Evolutionary conservation across 2,797 vertebrate species (phyloP).

Genomic region (Epinephelus malabaricus): DNA sequence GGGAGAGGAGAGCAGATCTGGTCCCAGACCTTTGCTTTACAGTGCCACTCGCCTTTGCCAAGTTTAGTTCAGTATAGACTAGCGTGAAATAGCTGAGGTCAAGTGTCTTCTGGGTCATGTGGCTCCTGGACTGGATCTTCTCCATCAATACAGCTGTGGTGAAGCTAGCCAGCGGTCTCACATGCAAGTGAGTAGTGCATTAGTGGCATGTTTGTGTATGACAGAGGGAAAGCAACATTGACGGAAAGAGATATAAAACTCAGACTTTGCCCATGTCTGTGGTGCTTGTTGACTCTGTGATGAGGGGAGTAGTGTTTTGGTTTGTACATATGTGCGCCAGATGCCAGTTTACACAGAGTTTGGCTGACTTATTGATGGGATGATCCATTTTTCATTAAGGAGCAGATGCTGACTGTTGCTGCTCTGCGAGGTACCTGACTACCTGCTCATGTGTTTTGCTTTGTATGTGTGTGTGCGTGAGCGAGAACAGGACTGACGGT

Average conservation of each 20-base stretch:
- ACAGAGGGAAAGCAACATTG: background rate
- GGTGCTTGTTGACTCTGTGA: conserved; percentile 24
- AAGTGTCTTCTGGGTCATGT: conserved; percentile 75
- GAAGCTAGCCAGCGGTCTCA: conserved; percentile 84
- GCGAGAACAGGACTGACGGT: conserved; percentile 1
- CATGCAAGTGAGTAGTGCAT: conserved; percentile 83
- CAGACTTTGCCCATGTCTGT: background rate
- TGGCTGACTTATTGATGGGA: conserved; percentile 67
- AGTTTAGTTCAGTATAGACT: conserved; percentile 1
- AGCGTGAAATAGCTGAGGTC: conserved; percentile 29
- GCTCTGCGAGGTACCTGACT: conserved; percentile 23
- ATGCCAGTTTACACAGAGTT: conserved; percentile 20
- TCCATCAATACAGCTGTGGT: conserved; percentile 86
- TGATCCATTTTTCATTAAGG: conserved; percentile 69
- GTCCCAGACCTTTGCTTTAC: conserved; percentile 11
- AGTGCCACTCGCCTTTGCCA: background rate
- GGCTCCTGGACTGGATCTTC: conserved; percentile 88
- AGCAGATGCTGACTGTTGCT: conserved; percentile 45
- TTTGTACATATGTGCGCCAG: background rate
- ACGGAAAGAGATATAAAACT: background rate
- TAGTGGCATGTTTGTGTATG: conserved; percentile 8
- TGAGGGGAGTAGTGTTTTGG: conserved; percentile 12
- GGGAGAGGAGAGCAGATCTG: conserved; percentile 35
- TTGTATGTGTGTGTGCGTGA: conserved; percentile 15
- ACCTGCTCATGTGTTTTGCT: conserved; percentile 29